phyloP scores from a whole-genome alignment of 2,113 vertebrate genomes.

The Raja brachyura region DNA sequence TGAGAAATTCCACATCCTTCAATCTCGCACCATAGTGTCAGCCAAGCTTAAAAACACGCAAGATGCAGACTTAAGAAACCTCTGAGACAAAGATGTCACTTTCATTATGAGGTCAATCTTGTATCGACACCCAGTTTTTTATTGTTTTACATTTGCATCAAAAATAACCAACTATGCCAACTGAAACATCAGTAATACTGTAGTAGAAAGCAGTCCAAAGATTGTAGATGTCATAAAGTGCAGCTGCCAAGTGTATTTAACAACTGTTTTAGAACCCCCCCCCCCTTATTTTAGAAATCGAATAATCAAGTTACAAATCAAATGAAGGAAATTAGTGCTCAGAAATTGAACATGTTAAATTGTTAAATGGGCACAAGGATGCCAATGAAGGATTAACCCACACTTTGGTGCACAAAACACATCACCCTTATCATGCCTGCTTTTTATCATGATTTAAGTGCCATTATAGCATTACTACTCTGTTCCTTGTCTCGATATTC shows the following conservation, averaged over 20 bases:
- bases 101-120: not conserved
- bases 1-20: not conserved
- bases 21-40: not conserved
- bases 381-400: no score
- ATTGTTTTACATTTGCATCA: not conserved
- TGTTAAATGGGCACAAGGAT: no score
- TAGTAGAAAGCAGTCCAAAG: not conserved
- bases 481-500: no score
- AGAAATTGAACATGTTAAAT: not conserved
- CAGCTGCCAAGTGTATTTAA: not conserved
- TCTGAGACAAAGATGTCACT: not conserved
- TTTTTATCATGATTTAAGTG: no score
- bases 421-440: no score
- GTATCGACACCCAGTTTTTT: not conserved
- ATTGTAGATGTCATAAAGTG: not conserved
- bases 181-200: not conserved
- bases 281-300: not conserved
- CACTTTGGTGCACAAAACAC: no score
- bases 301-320: not conserved
- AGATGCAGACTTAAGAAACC: not conserved
- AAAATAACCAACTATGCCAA: not conserved
- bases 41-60: not conserved
- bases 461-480: no score
- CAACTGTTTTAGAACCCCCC: no score
- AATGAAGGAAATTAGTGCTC: not conserved